Base-by-base conservation (phyloP, 1,140 invertebrate genomes). In the Aplysia californica region DNA sequence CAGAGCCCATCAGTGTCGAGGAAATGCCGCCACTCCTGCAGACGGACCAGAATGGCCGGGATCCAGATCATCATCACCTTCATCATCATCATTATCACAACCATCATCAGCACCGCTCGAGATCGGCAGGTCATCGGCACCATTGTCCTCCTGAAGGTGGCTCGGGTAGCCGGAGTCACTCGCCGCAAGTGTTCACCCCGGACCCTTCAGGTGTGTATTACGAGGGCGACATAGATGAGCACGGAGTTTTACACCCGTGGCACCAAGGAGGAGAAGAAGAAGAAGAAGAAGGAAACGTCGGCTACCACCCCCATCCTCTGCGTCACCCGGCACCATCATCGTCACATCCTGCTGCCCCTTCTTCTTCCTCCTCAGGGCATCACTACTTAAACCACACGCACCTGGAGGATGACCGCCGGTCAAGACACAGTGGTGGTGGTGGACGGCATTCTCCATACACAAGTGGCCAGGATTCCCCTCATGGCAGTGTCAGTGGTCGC, bases 161-260 rank as follows among this genome's bases (percentile, higher is more conserved):
- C n/a, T 26, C 23, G 23, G 5, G 20, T 20, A 10, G 23, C 31
- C 33, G 23, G 3, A 35, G 10, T n/a, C 23, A 26, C 65, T 21
- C 4, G 65, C 6, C 58, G 26, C 26, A 18, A 10, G 26, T 26
- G 6, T 6, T 10, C 26, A 10, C 50, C 4, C 1, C 35, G 3
- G 55, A 59, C 31, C 69, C 44, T 21, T 36, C 69, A 23, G 69
- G 50, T 5, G 69, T 56, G 10, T 56, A 56, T 56, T 59, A 71
- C 36, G 55, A 31, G 41, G 69, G 69, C 10, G 36, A 38, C 50
- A 35, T 59, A 2, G 67, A 69, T 29, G 67, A 69, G 23, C 38
- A 50, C 10, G 67, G 67, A 29, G 35, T 69, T 39, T 36, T 69
- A 23, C 67, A 69, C n/a, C 67, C 67, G 23, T 44, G n/a, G n/a